phyloP scores from a whole-genome alignment of 1,140 invertebrate species.

The Whitmania pigra region DNA sequence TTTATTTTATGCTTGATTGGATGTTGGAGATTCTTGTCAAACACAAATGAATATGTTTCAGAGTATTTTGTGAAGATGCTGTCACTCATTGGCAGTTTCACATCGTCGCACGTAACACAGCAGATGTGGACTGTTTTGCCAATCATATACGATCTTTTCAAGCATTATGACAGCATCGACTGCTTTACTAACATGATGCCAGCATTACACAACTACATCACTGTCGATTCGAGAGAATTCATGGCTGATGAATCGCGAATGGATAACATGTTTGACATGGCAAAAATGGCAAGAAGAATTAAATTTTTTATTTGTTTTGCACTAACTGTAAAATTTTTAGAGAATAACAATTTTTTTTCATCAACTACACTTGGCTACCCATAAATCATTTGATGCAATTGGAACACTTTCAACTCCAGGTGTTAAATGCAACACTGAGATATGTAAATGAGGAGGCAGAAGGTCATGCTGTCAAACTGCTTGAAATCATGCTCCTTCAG shows the following conservation, averaged over 20 bases:
- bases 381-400: too few relatives aligned
- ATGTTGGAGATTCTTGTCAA: background rate
- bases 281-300: constrained; percentile 54
- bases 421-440: constrained; percentile 49
- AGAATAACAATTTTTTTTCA: too few relatives aligned
- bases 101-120: constrained; percentile 68
- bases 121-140: constrained; percentile 94
- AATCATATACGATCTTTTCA: constrained; percentile 72
- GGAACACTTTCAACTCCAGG: constrained; percentile 35
- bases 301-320: background rate
- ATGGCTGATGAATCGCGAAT: constrained; percentile 76
- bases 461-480: constrained; percentile 86
- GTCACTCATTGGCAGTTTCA: constrained; percentile 79
- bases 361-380: too few relatives aligned
- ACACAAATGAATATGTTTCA: constrained; percentile 34
- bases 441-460: constrained; percentile 86
- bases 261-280: constrained; percentile 87
- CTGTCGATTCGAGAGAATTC: constrained; percentile 83
- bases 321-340: too few relatives aligned
- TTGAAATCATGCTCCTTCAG: constrained; percentile 93
- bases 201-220: constrained; percentile 90
- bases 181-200: constrained; percentile 99
- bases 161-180: constrained; percentile 75
- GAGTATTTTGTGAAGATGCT: constrained; percentile 62
- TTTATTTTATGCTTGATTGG: background rate